Percentiles rank a stretch among this genome's conserved stretches.
Conservation (phyloP, 2,888 invertebrate species). For the Nomada ferruginata region DNA sequence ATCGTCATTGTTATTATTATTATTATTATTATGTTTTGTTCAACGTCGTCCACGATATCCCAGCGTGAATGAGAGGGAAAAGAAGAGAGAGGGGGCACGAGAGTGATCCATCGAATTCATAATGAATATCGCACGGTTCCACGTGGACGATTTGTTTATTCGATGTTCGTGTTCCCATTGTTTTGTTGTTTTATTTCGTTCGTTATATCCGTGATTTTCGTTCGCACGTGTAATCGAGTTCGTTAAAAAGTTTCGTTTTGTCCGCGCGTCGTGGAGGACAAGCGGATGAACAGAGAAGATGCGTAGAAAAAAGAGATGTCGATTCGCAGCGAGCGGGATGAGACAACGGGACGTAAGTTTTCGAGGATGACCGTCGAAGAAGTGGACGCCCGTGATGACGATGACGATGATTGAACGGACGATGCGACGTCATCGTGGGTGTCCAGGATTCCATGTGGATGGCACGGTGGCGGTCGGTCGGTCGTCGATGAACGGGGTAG, state of each 20-base stretch:
- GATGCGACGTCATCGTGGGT: slow-evolving; percentile 60
- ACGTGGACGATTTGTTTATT: slow-evolving; percentile 42
- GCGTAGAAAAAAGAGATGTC: slow-evolving; percentile 24
- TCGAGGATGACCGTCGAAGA: slow-evolving; percentile 31
- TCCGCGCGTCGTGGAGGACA: slow-evolving; percentile 9
- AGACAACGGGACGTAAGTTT: slow-evolving; percentile 22
- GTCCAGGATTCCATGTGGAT: slow-evolving; percentile 55
- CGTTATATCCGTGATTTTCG: slow-evolving; percentile 14
- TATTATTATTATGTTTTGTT: slow-evolving; percentile 9
- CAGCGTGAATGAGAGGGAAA: slow-evolving; percentile 39
- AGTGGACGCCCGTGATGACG: slow-evolving; percentile 53
- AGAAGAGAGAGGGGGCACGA: slow-evolving; percentile 46
- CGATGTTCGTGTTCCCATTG: slow-evolving; percentile 18
- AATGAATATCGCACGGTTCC: slow-evolving; percentile 50
- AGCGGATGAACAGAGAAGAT: slow-evolving; percentile 38
- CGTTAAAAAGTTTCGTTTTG: slow-evolving; percentile 20
- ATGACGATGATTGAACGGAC: slow-evolving; percentile 51
- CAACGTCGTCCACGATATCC: slow-evolving; percentile 46
- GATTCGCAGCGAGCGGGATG: slow-evolving; percentile 35
- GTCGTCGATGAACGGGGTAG: slow-evolving; percentile 64
- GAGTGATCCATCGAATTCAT: slow-evolving; percentile 48
- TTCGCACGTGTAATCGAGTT: slow-evolving; percentile 11
- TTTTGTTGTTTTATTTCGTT: slow-evolving; percentile 9
- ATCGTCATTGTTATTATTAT: slow-evolving; percentile 19
- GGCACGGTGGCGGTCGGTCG: slow-evolving; percentile 49